Conservation (phyloP, 2,113 vertebrate species). For the Echinops telfairi region DNA sequence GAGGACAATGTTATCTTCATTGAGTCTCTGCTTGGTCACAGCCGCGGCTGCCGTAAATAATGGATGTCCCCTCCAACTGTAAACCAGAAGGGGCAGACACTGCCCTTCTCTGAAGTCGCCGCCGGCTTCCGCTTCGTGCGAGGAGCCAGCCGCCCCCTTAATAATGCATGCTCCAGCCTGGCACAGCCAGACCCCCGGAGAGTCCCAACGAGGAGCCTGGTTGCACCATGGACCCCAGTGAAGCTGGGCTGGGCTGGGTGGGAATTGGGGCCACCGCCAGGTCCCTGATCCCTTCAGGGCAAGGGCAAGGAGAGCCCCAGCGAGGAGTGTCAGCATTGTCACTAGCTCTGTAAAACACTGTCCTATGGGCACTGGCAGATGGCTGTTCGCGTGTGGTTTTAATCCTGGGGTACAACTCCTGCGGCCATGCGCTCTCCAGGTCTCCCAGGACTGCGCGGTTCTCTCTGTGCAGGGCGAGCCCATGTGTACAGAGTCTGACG, state of each 20-base stretch:
- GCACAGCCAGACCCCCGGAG: not conserved
- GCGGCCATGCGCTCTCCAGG: not conserved
- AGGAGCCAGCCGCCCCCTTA: conserved; percentile 37
- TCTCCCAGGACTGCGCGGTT: not conserved
- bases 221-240: conserved; percentile 17
- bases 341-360: not conserved
- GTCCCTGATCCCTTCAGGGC: accelerated
- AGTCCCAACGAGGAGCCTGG: conserved; percentile 13
- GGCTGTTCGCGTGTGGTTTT: conserved; percentile 49
- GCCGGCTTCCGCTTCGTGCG: not conserved
- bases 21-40: conserved; percentile 61
- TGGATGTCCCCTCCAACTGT: conserved; percentile 54
- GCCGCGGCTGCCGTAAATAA: conserved; percentile 71
- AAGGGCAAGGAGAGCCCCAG: not conserved
- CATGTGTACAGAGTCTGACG: not conserved
- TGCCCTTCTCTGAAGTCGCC: not conserved
- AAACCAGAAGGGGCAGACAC: conserved; percentile 4
- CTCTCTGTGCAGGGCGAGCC: not conserved
- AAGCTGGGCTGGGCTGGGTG: not conserved
- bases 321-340: not conserved
- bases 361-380: accelerated
- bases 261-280: not conserved
- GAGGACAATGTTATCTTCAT: conserved; percentile 50
- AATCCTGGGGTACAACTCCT: conserved; percentile 40
- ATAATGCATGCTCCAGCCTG: not conserved